Evolutionary conservation across 2,113 vertebrate genomes (phyloP), one percentile per base, ranked within the genome.

Genomic region (Myotis brandtii): DNA sequence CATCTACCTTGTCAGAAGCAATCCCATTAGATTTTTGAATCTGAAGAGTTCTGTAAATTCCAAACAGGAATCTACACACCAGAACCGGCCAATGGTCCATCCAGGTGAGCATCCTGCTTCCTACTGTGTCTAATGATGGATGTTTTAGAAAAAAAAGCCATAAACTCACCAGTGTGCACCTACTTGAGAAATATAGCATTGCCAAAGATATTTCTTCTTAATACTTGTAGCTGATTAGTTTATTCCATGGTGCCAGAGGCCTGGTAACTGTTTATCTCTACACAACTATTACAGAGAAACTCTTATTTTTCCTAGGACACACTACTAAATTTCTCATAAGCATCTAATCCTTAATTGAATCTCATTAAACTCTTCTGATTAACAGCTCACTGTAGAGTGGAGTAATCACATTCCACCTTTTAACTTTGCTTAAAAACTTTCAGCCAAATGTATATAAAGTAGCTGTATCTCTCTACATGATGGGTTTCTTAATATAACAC

Each of bases 311-410:
- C 27, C 18, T 67, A 52, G 23, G 92, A 86, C 12, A 79, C 18
- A 80, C 32, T 70, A 85, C 59, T 95, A 87, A 69, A 93, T 94
- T 96, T 95, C 86, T 96, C 25, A 95, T 50, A 90, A 88, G 32
- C 12, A 85, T 64, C 59, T 93, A 81, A 87, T 92, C 32, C 56
- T 97, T 94, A 95, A 92, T 86, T 96, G 80, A 85, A 92, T 96
- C 52, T 94, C 93, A 95, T 86, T 96, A 93, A 82, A 83, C 81
- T 96, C 46, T 92, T 64, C 75, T 92, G 91, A 89, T 93, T 85
- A 94, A 89, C n/a, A 95, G 46, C 54, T 89, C 73, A 92, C n/a
- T 70, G 9, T 52, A 70, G 1, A 77, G n/a, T 80, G 16, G 91
- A 83, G 7, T 64, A 95, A 91, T 87, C 88, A 82, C 56, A 84